phyloP scores from a whole-genome alignment of 1,140 invertebrate species.

The Nephila pilipes region DNA sequence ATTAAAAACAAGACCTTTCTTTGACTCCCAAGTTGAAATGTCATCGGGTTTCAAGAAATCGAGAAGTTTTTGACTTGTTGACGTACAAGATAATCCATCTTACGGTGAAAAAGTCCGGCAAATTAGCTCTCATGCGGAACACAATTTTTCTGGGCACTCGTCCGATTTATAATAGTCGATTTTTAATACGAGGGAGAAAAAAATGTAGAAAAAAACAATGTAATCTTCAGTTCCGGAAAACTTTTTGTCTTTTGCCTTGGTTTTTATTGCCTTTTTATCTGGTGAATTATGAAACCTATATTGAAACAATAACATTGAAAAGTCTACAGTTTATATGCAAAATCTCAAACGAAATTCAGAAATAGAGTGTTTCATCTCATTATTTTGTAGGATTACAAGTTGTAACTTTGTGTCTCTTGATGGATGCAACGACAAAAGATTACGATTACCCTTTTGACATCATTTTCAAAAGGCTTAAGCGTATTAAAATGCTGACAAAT shows the following conservation, averaged over 20 bases:
- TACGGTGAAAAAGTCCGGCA: not conserved
- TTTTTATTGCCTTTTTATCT: constrained; percentile 22
- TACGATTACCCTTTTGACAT: not conserved
- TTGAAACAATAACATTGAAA: not conserved
- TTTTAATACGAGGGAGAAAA: not conserved
- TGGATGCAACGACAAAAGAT: not conserved
- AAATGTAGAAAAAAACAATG: not conserved
- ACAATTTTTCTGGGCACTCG: constrained; percentile 33
- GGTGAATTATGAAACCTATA: not conserved
- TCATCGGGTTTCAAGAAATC: not conserved
- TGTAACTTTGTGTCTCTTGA: not conserved
- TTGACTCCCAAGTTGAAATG: not conserved
- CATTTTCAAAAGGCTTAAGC: not conserved
- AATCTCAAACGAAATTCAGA: not conserved
- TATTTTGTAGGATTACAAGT: not conserved
- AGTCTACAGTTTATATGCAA: not conserved
- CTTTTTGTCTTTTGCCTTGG: not conserved
- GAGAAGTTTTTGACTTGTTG: not conserved
- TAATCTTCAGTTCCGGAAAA: not conserved
- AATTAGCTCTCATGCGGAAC: constrained; percentile 8
- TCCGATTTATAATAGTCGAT: not conserved
- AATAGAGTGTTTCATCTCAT: not conserved
- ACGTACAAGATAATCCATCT: not conserved
- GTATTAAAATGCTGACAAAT: too few relatives aligned
- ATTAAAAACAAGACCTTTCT: not conserved